phyloP scores from a whole-genome alignment of 2,797 vertebrate genomes.

The Xiphophorus birchmanni region DNA sequence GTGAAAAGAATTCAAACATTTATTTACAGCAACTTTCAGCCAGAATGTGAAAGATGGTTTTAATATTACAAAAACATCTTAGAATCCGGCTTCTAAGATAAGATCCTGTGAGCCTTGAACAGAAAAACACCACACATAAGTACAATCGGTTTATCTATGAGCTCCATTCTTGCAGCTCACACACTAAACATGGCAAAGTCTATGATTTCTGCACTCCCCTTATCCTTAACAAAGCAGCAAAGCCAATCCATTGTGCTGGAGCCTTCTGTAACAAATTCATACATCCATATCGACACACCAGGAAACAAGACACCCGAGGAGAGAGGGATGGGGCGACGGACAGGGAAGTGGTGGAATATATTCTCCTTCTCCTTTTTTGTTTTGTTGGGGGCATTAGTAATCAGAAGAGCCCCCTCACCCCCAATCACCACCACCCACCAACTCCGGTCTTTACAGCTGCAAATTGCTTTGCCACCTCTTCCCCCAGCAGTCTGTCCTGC shows the following conservation, averaged over 20 bases:
- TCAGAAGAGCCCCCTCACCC: conserved; percentile 43
- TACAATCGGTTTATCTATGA: conserved; percentile 67
- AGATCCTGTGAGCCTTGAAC: conserved; percentile 55
- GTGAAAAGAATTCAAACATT: conserved; percentile 60
- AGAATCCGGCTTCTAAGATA: conserved; percentile 63
- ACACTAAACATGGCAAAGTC: conserved; percentile 68
- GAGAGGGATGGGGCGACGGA: conserved; percentile 62
- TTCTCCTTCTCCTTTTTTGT: conserved; percentile 60
- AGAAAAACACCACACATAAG: conserved; percentile 52
- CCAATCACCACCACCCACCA: conserved; percentile 7
- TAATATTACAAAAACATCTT: conserved; percentile 74
- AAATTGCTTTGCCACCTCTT: conserved; percentile 84
- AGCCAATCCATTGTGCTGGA: conserved; percentile 74
- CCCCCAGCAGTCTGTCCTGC: conserved; percentile 81
- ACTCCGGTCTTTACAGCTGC: conserved; percentile 75
- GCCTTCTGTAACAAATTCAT: conserved; percentile 78
- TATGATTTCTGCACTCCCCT: conserved; percentile 66
- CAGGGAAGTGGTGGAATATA: conserved; percentile 58
- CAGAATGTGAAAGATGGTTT: conserved; percentile 72
- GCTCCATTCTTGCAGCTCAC: conserved; percentile 57
- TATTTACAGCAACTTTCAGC: conserved; percentile 71
- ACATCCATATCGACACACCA: conserved; percentile 74
- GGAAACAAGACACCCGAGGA: conserved; percentile 68
- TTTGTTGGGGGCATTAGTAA: conserved; percentile 69
- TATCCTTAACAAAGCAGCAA: conserved; percentile 78